Evolutionary conservation across 2,888 invertebrate genomes (phyloP).

Genomic region (Ditylenchus weischeri): DNA sequence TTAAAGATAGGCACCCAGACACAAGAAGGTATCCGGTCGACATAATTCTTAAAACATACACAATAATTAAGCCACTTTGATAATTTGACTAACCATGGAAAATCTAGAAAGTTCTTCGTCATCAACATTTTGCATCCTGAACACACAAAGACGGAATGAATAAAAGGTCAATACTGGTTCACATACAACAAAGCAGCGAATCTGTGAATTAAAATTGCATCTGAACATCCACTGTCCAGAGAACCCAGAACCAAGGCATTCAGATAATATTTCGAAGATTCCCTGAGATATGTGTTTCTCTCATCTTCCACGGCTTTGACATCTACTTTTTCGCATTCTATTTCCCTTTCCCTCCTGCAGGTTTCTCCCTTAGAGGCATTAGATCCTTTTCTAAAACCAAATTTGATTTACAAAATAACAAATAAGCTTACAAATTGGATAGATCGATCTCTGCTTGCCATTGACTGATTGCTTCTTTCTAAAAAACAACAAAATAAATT

Average conservation of each 20-base stretch:
- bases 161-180: no score
- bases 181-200: slow-evolving; percentile 6
- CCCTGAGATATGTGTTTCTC: not conserved
- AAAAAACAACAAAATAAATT: no score
- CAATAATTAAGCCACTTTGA: not conserved
- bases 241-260: not conserved
- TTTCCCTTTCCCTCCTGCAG: not conserved
- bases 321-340: not conserved
- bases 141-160: no score
- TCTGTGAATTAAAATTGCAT: not conserved
- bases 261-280: slow-evolving; percentile 6
- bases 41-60: not conserved
- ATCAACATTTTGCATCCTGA: slow-evolving; percentile 12
- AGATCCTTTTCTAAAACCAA: not conserved
- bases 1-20: slow-evolving; percentile 7
- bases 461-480: slow-evolving; percentile 1
- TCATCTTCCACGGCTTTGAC: not conserved
- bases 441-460: not conserved
- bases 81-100: not conserved
- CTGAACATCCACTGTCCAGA: not conserved
- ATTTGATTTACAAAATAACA: not conserved
- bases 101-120: not conserved
- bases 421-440: not conserved
- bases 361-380: not conserved
- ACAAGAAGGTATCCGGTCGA: slow-evolving; percentile 5